These are phyloP conservation scores for Salmo trutta DNA, from an alignment of 2,797 vertebrate species.

Conservation along the genomic window DNA sequence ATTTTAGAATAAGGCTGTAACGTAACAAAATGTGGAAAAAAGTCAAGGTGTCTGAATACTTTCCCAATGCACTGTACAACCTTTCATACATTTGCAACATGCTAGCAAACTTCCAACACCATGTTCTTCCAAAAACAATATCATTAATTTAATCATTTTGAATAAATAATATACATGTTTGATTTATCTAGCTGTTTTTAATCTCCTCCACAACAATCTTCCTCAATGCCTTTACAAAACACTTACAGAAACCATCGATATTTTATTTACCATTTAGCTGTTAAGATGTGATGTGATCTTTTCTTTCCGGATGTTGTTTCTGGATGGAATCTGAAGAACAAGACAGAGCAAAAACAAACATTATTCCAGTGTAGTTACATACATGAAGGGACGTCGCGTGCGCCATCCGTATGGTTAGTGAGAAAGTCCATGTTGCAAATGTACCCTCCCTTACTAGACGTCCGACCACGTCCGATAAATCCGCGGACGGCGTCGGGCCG, in stretches of 20 bases:
- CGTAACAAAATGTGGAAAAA: too few species aligned
- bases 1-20: too few species aligned
- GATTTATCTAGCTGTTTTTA: background rate
- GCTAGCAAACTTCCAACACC: background rate
- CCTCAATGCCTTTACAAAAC: background rate
- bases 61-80: background rate
- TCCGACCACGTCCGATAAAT: too few species aligned
- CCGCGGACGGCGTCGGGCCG: too few species aligned
- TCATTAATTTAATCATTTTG: background rate
- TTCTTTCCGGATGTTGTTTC: slow-evolving; percentile 97
- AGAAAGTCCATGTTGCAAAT: too few species aligned
- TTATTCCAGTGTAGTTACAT: background rate
- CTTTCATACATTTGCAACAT: background rate
- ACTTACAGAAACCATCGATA: background rate
- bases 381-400: too few species aligned
- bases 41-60: too few species aligned
- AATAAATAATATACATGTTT: background rate
- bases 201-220: background rate
- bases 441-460: too few species aligned
- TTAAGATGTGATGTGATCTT: slow-evolving; percentile 92
- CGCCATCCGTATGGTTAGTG: too few species aligned
- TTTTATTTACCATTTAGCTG: slow-evolving; percentile 84
- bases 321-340: slow-evolving; percentile 89
- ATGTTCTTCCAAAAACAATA: background rate
- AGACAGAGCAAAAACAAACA: background rate